A percentile compares a stretch with the other conserved stretches of the same genome.
Conservation (phyloP, 2,888 invertebrate genomes). For the Autographa pulchrina region DNA sequence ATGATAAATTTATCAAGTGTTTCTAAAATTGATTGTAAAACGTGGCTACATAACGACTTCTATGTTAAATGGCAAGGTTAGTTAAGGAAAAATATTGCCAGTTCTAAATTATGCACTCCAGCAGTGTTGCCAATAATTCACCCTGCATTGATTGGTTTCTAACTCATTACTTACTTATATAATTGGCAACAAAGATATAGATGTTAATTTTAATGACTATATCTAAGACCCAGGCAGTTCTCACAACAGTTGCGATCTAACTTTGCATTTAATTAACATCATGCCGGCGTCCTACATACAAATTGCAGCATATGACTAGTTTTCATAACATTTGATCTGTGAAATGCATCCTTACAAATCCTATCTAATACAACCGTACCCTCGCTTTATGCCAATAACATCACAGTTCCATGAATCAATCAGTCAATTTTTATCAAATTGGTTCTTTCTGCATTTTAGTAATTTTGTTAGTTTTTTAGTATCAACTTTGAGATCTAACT, state of each 20-base stretch:
- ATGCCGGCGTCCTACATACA: constrained; percentile 35
- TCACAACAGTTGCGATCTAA: constrained; percentile 22
- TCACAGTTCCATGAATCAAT: constrained; percentile 53
- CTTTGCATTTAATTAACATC: constrained; percentile 48
- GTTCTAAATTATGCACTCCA: constrained; percentile 7
- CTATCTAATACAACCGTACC: constrained; percentile 48
- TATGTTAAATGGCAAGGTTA: constrained; percentile 11
- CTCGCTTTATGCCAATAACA: constrained; percentile 46
- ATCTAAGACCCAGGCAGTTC: constrained; percentile 33
- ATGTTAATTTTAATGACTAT: constrained; percentile 19
- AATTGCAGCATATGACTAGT: constrained; percentile 78
- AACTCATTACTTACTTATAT: constrained; percentile 26
- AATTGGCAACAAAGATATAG: constrained; percentile 38
- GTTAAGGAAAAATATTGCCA: constrained; percentile 15
- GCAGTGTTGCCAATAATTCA: constrained; percentile 28
- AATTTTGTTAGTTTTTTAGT: not conserved
- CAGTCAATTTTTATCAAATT: constrained; percentile 44
- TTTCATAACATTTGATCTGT: constrained; percentile 57
- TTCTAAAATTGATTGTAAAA: constrained; percentile 3
- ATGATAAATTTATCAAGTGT: constrained; percentile 10
- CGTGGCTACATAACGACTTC: not conserved
- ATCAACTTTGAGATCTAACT: not conserved
- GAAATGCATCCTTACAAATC: constrained; percentile 47
- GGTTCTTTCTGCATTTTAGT: constrained; percentile 15
- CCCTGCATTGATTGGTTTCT: constrained; percentile 24